These are phyloP conservation scores for Zoanthus gigantus DNA, from an alignment of 92 coral and sea anemone species.

Conservation along the genomic window DNA sequence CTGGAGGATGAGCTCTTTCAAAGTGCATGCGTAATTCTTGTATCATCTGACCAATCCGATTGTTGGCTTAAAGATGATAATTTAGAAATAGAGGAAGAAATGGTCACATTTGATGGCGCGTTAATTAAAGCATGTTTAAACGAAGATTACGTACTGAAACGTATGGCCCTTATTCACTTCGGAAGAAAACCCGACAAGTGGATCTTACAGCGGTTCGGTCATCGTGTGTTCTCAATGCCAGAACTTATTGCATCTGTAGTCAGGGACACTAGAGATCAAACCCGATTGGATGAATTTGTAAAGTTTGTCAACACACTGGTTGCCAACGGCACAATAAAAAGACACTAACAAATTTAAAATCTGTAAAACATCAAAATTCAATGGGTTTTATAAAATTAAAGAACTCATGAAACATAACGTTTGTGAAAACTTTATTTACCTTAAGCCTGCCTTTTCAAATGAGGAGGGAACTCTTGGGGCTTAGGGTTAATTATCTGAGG, in stretches of 20 bases:
- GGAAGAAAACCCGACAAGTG: conserved; percentile 41
- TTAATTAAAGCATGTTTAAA: conserved; percentile 38
- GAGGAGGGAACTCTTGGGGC: no score
- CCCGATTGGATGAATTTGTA: conserved; percentile 37
- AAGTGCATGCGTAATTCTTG: conserved; percentile 43
- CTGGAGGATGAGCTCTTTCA: conserved; percentile 49
- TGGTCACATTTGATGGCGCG: conserved; percentile 35
- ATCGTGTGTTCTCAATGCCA: conserved; percentile 40
- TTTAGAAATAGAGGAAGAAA: conserved; percentile 34
- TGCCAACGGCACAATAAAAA: conserved; percentile 6
- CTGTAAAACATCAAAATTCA: no score
- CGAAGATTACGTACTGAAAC: conserved; percentile 34
- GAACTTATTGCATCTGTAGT: not conserved
- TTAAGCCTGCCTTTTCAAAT: no score
- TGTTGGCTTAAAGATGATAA: conserved; percentile 21
- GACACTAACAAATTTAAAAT: not conserved
- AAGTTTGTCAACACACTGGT: conserved; percentile 34
- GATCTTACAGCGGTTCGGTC: conserved; percentile 35
- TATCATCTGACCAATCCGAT: conserved; percentile 34
- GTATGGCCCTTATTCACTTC: conserved; percentile 33
- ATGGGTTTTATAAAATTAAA: no score
- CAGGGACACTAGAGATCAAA: conserved; percentile 26
- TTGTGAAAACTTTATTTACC: no score
- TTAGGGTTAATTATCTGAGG: no score
- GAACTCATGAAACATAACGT: no score